Percentiles rank a stretch among this genome's conserved stretches.
These are phyloP conservation scores for Prionailurus viverrinus DNA, from an alignment of 2,113 vertebrate species.

Conservation along the genomic window DNA sequence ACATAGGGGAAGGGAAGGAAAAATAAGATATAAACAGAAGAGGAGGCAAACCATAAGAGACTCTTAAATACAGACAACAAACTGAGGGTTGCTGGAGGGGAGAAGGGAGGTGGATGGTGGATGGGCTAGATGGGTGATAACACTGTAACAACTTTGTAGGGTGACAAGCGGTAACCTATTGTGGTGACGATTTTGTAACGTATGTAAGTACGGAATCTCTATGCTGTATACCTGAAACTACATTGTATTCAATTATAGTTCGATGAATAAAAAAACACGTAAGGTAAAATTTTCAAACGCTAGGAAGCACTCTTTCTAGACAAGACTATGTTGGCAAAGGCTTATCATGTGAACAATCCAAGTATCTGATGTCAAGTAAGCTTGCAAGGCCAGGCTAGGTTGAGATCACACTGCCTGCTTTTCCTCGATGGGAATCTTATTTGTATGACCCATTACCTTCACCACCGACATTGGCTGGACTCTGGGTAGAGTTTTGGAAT, in stretches of 20 bases:
- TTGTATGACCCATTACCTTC: background rate
- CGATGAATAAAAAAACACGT: background rate
- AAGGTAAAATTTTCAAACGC: background rate
- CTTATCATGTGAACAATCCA: background rate
- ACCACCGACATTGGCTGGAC: background rate
- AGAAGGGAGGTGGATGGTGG: no score
- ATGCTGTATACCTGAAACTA: background rate
- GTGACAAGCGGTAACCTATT: background rate
- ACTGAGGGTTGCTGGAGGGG: no score
- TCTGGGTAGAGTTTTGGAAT: background rate
- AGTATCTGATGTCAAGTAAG: background rate
- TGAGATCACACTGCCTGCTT: rapidly evolving
- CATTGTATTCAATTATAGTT: background rate
- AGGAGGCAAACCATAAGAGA: no score
- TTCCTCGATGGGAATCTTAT: background rate
- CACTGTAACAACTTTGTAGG: background rate
- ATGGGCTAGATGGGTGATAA: background rate
- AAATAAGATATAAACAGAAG: no score
- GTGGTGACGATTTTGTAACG: background rate
- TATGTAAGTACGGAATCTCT: background rate
- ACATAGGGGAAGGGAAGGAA: no score
- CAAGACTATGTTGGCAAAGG: background rate
- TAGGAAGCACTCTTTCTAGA: background rate
- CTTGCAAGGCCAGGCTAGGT: background rate
- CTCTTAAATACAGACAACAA: no score